phyloP scores from a whole-genome alignment of 2,113 vertebrate species.

The Chloroceryle aenea region DNA sequence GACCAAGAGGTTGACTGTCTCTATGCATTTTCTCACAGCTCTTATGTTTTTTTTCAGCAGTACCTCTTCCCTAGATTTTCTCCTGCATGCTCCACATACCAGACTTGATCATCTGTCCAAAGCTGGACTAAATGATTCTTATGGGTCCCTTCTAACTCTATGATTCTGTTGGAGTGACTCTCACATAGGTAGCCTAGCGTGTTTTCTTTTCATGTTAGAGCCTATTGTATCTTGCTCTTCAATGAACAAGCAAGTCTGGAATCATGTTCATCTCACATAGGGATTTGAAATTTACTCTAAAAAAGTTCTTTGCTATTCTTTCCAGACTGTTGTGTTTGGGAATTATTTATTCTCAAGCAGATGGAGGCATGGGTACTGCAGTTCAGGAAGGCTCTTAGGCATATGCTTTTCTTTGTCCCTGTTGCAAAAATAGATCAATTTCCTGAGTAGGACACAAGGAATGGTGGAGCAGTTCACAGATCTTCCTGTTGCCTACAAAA shows the following conservation, averaged over 20 bases:
- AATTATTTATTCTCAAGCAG: neutral
- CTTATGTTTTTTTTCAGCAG: neutral
- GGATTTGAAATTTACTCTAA: neutral
- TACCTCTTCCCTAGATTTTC: neutral
- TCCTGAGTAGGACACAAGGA: neutral
- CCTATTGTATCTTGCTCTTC: neutral
- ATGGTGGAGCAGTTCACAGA: neutral
- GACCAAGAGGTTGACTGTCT: neutral
- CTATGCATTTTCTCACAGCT: neutral
- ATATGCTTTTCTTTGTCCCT: neutral
- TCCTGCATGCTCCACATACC: neutral
- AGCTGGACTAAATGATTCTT: neutral
- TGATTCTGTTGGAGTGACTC: fast-evolving
- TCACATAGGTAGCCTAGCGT: neutral
- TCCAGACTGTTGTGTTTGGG: neutral
- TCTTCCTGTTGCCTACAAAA: neutral
- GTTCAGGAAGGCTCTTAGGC: neutral
- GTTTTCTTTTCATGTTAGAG: neutral
- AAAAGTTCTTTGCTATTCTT: neutral
- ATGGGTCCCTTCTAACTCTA: neutral
- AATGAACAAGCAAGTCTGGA: neutral
- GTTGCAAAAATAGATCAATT: neutral
- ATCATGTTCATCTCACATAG: neutral
- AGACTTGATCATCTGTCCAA: neutral
- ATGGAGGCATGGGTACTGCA: neutral